Conservation (phyloP, 2,888 invertebrate species). For the Acronicta psi region DNA sequence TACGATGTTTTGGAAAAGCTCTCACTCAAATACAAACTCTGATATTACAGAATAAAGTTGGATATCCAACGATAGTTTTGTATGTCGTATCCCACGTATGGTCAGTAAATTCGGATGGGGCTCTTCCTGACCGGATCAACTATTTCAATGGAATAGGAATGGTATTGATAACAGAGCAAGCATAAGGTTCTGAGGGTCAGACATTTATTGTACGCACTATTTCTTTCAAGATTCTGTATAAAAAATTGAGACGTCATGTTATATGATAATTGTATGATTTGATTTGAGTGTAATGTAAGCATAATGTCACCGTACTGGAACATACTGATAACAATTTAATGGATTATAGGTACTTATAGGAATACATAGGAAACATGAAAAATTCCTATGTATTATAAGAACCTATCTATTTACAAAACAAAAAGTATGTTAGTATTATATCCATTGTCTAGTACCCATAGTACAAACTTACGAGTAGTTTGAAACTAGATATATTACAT, state of each 20-base stretch:
- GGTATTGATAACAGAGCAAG: conserved; percentile 67
- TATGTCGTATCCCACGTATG: conserved; percentile 61
- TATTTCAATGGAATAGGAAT: conserved; percentile 75
- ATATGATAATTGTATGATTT: conserved; percentile 40
- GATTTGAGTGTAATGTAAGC: no score
- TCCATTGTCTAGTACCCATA: no score
- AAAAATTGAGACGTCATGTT: conserved; percentile 21
- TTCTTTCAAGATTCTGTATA: conserved; percentile 31
- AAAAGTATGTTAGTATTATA: no score
- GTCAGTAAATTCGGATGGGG: conserved; percentile 69
- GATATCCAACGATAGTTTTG: conserved; percentile 3
- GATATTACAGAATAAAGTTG: neutral
- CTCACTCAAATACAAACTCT: conserved; percentile 14
- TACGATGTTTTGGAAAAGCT: neutral
- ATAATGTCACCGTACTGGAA: no score
- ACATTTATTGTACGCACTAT: conserved; percentile 33
- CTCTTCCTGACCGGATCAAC: conserved; percentile 64
- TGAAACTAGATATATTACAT: no score
- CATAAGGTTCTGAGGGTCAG: conserved; percentile 52
- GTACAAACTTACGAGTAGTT: no score
- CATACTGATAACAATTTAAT: no score
- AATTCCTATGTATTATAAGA: no score
- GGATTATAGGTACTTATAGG: no score
- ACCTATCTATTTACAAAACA: no score
- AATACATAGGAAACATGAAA: no score